A percentile compares a stretch with the other conserved stretches of the same genome.
These are phyloP conservation scores for Leptobrachium ailaonicum DNA, from an alignment of 2,113 vertebrate species.

Conservation along the genomic window DNA sequence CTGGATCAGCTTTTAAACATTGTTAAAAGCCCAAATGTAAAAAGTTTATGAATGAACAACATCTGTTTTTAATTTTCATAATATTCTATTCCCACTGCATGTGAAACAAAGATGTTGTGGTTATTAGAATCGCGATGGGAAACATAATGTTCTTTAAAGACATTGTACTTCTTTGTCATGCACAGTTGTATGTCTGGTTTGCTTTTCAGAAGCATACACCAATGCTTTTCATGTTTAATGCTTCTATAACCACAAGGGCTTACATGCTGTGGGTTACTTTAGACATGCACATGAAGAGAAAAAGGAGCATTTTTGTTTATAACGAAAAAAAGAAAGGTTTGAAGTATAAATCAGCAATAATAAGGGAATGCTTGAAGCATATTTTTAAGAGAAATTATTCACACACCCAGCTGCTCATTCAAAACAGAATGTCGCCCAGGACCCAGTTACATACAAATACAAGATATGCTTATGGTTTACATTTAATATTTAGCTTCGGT, in stretches of 20 bases:
- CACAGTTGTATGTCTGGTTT: slow-evolving; percentile 34
- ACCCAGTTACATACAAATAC: not conserved
- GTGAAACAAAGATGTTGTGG: slow-evolving; percentile 12
- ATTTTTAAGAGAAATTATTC: slow-evolving; percentile 31
- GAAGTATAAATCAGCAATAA: slow-evolving; percentile 19
- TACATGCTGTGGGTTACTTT: slow-evolving; percentile 40
- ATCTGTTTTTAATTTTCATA: slow-evolving; percentile 20
- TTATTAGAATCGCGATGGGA: slow-evolving; percentile 20
- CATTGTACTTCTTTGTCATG: slow-evolving; percentile 26
- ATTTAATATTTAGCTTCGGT: not conserved
- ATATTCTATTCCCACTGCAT: slow-evolving; percentile 23
- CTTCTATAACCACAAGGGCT: slow-evolving; percentile 36
- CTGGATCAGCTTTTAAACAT: not conserved
- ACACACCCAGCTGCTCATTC: slow-evolving; percentile 9
- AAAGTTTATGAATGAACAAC: slow-evolving; percentile 21
- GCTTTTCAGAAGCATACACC: slow-evolving; percentile 33
- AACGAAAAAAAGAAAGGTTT: slow-evolving; percentile 16
- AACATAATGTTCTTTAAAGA: slow-evolving; percentile 29
- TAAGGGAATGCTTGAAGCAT: slow-evolving; percentile 16
- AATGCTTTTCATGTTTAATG: slow-evolving; percentile 26
- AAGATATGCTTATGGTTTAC: not conserved
- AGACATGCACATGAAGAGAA: slow-evolving; percentile 34
- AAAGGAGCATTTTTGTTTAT: slow-evolving; percentile 9
- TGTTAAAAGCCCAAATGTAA: not conserved
- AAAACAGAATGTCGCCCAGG: not conserved